Percentiles rank a stretch among this genome's conserved stretches.
phyloP scores from a whole-genome alignment of 2,797 vertebrate genomes.

The Rhadinocentrus ornatus region DNA sequence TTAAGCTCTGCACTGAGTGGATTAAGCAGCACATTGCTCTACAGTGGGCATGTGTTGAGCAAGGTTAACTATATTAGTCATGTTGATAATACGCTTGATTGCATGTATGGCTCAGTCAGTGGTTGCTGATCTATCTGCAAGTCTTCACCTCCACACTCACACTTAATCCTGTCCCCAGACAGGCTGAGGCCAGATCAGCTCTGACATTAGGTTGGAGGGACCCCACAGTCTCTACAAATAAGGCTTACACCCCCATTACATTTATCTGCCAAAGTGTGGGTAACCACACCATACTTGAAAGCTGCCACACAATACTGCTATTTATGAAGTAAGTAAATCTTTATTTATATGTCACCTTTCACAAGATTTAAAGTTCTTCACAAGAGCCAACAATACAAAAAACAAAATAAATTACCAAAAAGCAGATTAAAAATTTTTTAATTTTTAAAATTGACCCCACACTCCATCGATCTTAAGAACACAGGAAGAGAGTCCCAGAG shows the following conservation, averaged over 20 bases:
- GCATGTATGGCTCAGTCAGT: constrained; percentile 60
- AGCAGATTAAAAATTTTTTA: no score
- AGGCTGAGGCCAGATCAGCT: constrained; percentile 78
- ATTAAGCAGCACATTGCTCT: constrained; percentile 37
- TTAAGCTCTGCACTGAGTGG: constrained; percentile 13
- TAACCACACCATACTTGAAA: neutral
- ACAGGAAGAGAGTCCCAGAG: no score
- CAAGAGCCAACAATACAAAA: no score
- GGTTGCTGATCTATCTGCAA: constrained; percentile 64
- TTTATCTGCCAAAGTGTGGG: constrained; percentile 21
- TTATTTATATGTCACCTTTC: no score
- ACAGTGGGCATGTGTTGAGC: constrained; percentile 45
- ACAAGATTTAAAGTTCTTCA: no score
- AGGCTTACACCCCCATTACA: constrained; percentile 15
- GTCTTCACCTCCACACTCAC: constrained; percentile 69
- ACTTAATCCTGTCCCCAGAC: constrained; percentile 82
- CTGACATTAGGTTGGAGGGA: constrained; percentile 58
- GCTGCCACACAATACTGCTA: no score
- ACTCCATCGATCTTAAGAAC: no score
- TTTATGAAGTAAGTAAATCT: no score
- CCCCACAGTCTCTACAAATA: constrained; percentile 53
- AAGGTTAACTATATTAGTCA: constrained; percentile 58
- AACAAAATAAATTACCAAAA: no score
- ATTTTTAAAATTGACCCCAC: no score
- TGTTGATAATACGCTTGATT: constrained; percentile 67